Percentiles rank a stretch among this genome's conserved stretches.
Evolutionary conservation across 2,797 vertebrate genomes (phyloP).

Genomic region (Propithecus perrieri): DNA sequence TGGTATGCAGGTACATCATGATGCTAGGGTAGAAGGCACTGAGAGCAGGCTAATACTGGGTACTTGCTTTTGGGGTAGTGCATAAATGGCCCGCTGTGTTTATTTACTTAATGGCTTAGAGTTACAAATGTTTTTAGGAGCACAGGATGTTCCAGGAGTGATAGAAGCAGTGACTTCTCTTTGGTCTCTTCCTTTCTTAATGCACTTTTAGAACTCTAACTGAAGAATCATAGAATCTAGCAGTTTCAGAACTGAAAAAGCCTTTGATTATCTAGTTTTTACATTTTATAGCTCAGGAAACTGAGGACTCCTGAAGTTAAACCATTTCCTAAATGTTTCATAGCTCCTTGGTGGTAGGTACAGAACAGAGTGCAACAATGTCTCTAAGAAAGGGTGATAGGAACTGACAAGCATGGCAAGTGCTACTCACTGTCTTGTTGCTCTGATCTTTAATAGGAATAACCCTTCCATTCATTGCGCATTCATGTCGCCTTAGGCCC

Average conservation of each 20-base stretch:
- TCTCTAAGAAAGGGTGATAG: background rate
- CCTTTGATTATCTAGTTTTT: conserved; percentile 16
- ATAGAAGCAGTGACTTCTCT: background rate
- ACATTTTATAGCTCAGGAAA: conserved; percentile 22
- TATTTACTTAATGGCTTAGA: background rate
- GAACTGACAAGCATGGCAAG: too few relatives aligned
- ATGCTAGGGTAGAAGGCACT: background rate
- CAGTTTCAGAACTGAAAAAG: background rate
- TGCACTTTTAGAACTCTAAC: background rate
- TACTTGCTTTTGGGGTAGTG: background rate
- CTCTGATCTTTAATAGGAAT: background rate
- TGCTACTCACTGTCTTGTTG: background rate
- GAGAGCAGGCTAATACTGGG: background rate
- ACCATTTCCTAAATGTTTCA: background rate
- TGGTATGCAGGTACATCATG: background rate
- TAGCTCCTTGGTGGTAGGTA: background rate
- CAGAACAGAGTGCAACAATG: background rate
- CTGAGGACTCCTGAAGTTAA: background rate
- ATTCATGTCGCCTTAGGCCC: background rate
- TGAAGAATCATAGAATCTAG: background rate
- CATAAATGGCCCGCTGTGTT: background rate
- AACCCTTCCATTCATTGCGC: background rate
- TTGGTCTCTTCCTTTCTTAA: background rate
- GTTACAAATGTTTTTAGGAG: background rate
- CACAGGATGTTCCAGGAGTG: background rate